Evolutionary conservation across 2,113 vertebrate species (phyloP).

Genomic region (Psammodynastes pulverulentus): DNA sequence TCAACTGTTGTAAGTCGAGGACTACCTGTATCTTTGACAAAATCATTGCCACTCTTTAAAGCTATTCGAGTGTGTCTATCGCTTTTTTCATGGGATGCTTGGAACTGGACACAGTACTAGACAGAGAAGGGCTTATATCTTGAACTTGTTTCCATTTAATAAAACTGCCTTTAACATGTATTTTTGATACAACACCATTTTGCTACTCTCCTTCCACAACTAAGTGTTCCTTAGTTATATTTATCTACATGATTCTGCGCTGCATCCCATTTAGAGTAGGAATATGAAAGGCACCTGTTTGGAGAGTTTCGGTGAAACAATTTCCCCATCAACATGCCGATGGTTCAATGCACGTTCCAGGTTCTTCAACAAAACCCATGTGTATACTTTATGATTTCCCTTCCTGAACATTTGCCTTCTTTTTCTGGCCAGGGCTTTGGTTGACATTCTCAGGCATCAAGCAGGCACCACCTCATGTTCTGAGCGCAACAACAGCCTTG

Average conservation of each 20-base stretch:
- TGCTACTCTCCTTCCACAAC: not conserved
- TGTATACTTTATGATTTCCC: too few relatives aligned
- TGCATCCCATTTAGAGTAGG: not conserved
- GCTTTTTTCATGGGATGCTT: not conserved
- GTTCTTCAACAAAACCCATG: not conserved
- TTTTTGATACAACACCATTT: not conserved
- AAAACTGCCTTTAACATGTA: not conserved
- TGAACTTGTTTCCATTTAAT: not conserved
- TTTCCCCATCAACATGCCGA: not conserved
- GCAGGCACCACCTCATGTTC: constrained; percentile 79
- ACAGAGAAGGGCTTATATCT: not conserved
- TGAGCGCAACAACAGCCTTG: constrained; percentile 85
- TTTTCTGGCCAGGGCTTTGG: constrained; percentile 75
- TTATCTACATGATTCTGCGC: not conserved
- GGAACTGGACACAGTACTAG: not conserved
- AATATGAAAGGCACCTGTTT: not conserved
- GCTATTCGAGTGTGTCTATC: not conserved
- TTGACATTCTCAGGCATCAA: constrained; percentile 89
- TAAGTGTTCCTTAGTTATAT: not conserved
- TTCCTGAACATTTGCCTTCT: not conserved
- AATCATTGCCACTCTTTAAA: not conserved
- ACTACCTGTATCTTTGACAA: not conserved
- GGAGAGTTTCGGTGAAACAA: not conserved
- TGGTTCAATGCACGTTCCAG: not conserved
- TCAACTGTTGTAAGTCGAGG: too few relatives aligned